These are phyloP conservation scores for Heliothis subflexa DNA, from an alignment of 1,140 invertebrate genomes.

Conservation along the genomic window DNA sequence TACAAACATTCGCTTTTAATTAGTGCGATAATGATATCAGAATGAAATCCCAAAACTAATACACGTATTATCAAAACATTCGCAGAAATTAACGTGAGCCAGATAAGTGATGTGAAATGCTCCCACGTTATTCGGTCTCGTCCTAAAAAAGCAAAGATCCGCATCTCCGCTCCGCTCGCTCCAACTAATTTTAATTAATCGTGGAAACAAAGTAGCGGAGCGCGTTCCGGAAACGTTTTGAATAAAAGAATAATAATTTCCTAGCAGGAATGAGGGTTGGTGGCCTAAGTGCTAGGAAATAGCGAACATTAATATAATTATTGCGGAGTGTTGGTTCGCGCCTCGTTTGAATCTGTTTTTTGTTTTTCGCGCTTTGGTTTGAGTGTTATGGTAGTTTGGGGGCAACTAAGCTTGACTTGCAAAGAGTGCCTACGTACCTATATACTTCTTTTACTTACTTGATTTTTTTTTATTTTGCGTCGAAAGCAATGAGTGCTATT, in stretches of 20 bases:
- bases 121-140: conserved; percentile 62
- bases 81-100: background rate
- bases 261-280: conserved; percentile 47
- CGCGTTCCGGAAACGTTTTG: conserved; percentile 64
- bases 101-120: conserved; percentile 45
- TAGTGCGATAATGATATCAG: background rate
- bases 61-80: conserved; percentile 11
- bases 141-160: conserved; percentile 62
- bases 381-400: too few relatives aligned
- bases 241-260: conserved; percentile 75
- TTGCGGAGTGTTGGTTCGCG: background rate
- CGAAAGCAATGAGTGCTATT: too few relatives aligned
- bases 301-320: background rate
- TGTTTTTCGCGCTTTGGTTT: background rate
- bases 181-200: conserved; percentile 82
- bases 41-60: conserved; percentile 17
- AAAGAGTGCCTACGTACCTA: background rate
- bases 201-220: conserved; percentile 72
- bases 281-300: conserved; percentile 26
- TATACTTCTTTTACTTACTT: too few relatives aligned
- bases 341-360: background rate
- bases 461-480: too few relatives aligned
- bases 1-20: background rate
- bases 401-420: background rate
- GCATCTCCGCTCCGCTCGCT: conserved; percentile 61